Percentiles rank a stretch among this genome's conserved stretches.
Evolutionary conservation across 1,140 invertebrate species (phyloP).

Genomic region (Macrosteles quadrilineatus): DNA sequence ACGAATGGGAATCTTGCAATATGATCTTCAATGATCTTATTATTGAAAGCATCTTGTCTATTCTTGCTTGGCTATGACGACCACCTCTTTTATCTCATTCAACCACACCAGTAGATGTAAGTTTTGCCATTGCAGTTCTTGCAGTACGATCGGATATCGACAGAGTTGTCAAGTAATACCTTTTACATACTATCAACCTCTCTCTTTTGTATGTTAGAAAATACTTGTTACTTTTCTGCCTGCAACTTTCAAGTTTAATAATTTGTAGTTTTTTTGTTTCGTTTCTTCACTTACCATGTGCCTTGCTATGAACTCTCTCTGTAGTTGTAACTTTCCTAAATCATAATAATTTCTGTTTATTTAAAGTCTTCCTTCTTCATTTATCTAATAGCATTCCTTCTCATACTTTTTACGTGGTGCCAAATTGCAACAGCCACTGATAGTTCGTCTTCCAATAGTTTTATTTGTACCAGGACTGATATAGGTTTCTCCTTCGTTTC

Average conservation of each 20-base stretch:
- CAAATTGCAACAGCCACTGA: not conserved
- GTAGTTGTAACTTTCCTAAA: too few species aligned
- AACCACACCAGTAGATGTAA: slow-evolving; percentile 8
- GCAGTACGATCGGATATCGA: not conserved
- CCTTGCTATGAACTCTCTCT: too few species aligned
- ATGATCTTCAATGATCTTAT: slow-evolving; percentile 4
- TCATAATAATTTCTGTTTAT: too few species aligned
- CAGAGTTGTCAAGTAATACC: too few species aligned
- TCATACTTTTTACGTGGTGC: not conserved
- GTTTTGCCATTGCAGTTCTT: slow-evolving; percentile 5
- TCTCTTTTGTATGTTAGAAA: not conserved
- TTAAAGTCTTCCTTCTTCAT: too few species aligned
- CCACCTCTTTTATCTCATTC: slow-evolving; percentile 6
- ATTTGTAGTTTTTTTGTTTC: too few species aligned
- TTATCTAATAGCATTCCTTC: too few species aligned
- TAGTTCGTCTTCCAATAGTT: not conserved
- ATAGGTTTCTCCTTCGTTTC: not conserved
- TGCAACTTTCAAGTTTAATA: too few species aligned
- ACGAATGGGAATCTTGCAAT: not conserved
- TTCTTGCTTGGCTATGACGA: not conserved
- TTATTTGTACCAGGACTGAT: not conserved
- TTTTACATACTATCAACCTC: not conserved
- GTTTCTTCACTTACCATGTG: too few species aligned
- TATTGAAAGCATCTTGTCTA: not conserved
- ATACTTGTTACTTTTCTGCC: too few species aligned